These are phyloP conservation scores for Stylophora pistillata DNA, from an alignment of 64 coral and sea anemone genomes.

Conservation along the genomic window DNA sequence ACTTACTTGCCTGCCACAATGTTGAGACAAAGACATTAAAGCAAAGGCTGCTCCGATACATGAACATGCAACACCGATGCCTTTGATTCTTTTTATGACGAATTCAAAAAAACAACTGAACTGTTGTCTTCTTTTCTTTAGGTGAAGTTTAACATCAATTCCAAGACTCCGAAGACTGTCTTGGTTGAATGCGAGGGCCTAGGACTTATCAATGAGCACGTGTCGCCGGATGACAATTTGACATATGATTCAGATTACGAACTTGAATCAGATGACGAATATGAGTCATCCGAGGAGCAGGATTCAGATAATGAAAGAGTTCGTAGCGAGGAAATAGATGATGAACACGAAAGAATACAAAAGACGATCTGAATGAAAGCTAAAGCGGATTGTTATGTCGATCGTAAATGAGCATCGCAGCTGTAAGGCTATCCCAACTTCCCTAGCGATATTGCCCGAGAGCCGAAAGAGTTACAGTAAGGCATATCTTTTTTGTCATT, in stretches of 20 bases:
- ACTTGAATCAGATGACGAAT: neutral
- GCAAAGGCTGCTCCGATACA: no score
- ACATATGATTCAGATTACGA: neutral
- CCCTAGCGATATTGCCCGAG: no score
- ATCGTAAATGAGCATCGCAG: no score
- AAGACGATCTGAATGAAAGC: neutral
- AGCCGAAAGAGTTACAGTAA: no score
- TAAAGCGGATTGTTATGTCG: neutral
- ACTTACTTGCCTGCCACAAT: no score
- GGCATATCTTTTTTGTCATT: no score
- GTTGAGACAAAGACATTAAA: no score
- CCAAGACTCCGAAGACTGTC: neutral
- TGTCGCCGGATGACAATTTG: neutral
- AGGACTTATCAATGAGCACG: constrained; percentile 11
- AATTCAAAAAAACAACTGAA: no score
- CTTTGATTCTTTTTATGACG: no score
- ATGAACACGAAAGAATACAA: neutral
- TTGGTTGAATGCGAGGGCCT: constrained; percentile 31
- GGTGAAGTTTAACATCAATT: constrained; percentile 10
- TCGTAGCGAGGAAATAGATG: neutral
- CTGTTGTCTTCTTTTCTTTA: neutral
- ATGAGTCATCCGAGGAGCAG: neutral
- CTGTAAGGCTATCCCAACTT: no score
- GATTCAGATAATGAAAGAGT: no score
- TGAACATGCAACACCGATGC: no score